Evolutionary conservation across 2,888 invertebrate genomes (phyloP), one percentile per base, ranked within the genome.

Genomic region (Napeogenes sylphis): DNA sequence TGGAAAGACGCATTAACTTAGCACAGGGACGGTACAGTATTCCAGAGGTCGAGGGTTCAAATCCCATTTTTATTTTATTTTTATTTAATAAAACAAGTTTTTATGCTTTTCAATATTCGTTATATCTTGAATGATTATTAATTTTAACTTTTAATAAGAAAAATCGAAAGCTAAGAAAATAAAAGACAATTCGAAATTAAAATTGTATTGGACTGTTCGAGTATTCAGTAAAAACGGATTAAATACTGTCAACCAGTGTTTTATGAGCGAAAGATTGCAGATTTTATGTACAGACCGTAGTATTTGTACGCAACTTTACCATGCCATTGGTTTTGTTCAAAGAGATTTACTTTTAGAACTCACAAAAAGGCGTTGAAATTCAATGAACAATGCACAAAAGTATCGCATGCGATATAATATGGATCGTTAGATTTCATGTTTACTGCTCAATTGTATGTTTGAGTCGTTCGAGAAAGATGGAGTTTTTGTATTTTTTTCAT

Each of bases 371-470:
- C 68, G 62, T 67, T 69, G 66, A 72, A 75, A 79, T 78, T 78
- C 79, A 80, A 75, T 79, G 80, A 79, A 77, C 78, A 79, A 76
- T 79, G 73, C 74, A 74, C 70, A 71, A 73, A 71, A 70, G 73
- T 76, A 77, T 42, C 42, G 21, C 30, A 10, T 42, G 57, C 14
- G 47, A 47, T 47, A n/a, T 13, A 51, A 51, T 51, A n/a, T 30
- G 30, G 30, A 30, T 51, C 51, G 21, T 51, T 51, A 30, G 8
- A 30, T 51, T 51, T 51, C 30, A 51, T 47, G 51, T 10, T 10
- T 30, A 3, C 5, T 30, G 21, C 21, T 51, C 51, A 8, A 8
- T 12, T 30, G 21, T n/a, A 47, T 47, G 21, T 47, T 47, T 51
- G 51, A 30, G 51, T 21, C 21, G 21, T 10, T 12, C 21, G 10